Evolutionary conservation across 2,797 vertebrate species (phyloP), one percentile per base, ranked within the genome.

Genomic region (Tapera naevia): DNA sequence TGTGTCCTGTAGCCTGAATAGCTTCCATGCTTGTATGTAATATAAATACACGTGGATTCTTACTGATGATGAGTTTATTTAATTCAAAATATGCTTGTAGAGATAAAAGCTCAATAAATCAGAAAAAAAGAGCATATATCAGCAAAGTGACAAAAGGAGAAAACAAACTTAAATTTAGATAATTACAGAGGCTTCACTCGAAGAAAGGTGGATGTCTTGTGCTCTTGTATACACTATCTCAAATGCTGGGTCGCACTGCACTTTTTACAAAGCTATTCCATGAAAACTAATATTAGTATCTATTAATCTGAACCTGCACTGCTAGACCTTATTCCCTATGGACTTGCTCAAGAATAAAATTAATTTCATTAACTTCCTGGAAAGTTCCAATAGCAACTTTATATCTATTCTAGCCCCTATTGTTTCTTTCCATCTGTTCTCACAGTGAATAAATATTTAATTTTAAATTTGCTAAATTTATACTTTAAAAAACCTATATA

Each of bases 381-480:
- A 76, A 86, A 89, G 41, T 28, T 67, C 18, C 32, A 60, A 37
- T 14, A 84, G 17, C 32, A 84, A 14, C n/a, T 48, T 89, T 37
- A 57, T 78, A 80, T 45, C 18, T 71, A 23, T 45, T 60, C 32
- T n/a, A 67, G 11, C 9, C 18, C n/a, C 14, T 56, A 27, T 35
- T 76, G 39, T 80, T 95, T 83, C 50, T 84, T 89, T 84, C 54
- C 60, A 45, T 41, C 24, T 83, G 4, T 86, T 86, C 30, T 70
- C 56, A 25, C 10, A 75, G 51, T 19, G 14, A 91, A 94, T 93
- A 80, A 84, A 84, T 88, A 89, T 87, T 91, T 93, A 82, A 91
- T 89, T 94, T 95, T 87, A 33, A 86, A 78, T 91, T 86, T 58
- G 67, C 25, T 78, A 65, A 37, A 67, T 60, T 91, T 30, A 64